Percentiles rank a stretch among this genome's conserved stretches.
Evolutionary conservation across 92 coral and sea anemone species (phyloP).

Genomic region (Actinernus sp.): DNA sequence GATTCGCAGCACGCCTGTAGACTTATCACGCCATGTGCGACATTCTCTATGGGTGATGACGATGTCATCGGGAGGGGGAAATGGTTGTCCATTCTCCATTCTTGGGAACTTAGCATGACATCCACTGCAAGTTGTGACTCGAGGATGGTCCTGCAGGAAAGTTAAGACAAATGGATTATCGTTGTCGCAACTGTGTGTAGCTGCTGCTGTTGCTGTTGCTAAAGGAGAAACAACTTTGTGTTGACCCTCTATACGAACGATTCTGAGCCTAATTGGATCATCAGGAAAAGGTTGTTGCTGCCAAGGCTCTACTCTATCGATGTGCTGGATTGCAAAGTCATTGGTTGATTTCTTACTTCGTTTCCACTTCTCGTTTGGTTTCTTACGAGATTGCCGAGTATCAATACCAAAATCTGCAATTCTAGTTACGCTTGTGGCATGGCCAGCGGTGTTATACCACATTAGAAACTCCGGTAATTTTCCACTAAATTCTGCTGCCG

Average conservation of each 20-base stretch:
- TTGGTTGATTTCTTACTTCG: slow-evolving; percentile 16
- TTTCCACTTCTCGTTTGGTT: slow-evolving; percentile 40
- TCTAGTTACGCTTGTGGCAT: slow-evolving; percentile 33
- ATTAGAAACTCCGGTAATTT: slow-evolving; percentile 18
- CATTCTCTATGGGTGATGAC: slow-evolving; percentile 41
- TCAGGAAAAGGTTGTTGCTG: slow-evolving; percentile 11
- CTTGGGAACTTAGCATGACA: slow-evolving; percentile 33
- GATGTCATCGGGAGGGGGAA: slow-evolving; percentile 50
- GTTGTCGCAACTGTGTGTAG: too few species aligned
- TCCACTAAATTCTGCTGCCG: slow-evolving; percentile 47
- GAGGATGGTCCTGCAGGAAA: slow-evolving; percentile 44
- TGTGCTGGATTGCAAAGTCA: slow-evolving; percentile 28
- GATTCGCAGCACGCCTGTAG: slow-evolving; percentile 25
- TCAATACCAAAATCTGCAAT: slow-evolving; percentile 40
- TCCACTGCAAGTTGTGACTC: slow-evolving; percentile 46
- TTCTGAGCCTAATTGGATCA: slow-evolving; percentile 32
- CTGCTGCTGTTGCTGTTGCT: too few species aligned
- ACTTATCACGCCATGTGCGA: slow-evolving; percentile 42
- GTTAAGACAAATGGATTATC: slow-evolving; percentile 26
- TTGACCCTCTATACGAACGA: slow-evolving; percentile 43
- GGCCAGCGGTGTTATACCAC: slow-evolving; percentile 29
- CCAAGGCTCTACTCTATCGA: slow-evolving; percentile 16
- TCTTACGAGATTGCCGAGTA: slow-evolving; percentile 29
- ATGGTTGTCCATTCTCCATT: slow-evolving; percentile 35
- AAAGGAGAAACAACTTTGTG: slow-evolving; percentile 22